Percentiles rank a stretch among this genome's conserved stretches.
These are phyloP conservation scores for Epizoanthus stellaris DNA, from an alignment of 92 coral and sea anemone genomes.

Conservation along the genomic window DNA sequence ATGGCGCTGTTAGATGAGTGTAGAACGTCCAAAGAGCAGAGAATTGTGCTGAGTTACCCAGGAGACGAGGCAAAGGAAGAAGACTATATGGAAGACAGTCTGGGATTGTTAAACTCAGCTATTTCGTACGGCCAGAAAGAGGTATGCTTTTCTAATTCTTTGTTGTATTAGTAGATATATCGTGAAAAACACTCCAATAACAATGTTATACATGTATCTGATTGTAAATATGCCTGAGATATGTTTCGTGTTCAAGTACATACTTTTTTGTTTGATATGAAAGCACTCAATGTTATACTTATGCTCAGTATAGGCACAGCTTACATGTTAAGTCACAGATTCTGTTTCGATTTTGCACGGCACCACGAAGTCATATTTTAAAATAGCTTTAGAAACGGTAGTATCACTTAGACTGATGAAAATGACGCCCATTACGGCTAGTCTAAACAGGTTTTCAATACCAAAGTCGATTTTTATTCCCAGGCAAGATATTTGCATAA, in stretches of 20 bases:
- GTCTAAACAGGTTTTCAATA: not conserved
- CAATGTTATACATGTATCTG: too few species aligned
- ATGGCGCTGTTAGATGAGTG: slow-evolving; percentile 92
- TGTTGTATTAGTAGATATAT: not conserved
- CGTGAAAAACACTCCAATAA: too few species aligned
- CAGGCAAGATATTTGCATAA: not conserved
- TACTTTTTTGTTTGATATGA: not conserved
- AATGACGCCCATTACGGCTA: not conserved
- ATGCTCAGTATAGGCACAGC: not conserved
- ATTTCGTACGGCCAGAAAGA: slow-evolving; percentile 94
- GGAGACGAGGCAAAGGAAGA: slow-evolving; percentile 75
- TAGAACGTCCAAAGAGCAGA: slow-evolving; percentile 89
- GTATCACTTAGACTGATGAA: not conserved
- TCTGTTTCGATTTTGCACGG: not conserved
- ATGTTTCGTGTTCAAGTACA: not conserved
- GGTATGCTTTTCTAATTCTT: slow-evolving; percentile 57
- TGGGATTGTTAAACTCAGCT: slow-evolving; percentile 87
- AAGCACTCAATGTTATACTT: not conserved
- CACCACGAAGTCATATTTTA: not conserved
- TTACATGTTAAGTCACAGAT: not conserved
- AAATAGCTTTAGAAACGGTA: not conserved
- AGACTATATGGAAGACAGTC: slow-evolving; percentile 67
- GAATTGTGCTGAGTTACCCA: slow-evolving; percentile 80
- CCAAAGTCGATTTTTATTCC: not conserved
- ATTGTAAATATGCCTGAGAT: not conserved